Base-by-base conservation (phyloP, 1,140 invertebrate species). In the Aphaenogaster rudis region DNA sequence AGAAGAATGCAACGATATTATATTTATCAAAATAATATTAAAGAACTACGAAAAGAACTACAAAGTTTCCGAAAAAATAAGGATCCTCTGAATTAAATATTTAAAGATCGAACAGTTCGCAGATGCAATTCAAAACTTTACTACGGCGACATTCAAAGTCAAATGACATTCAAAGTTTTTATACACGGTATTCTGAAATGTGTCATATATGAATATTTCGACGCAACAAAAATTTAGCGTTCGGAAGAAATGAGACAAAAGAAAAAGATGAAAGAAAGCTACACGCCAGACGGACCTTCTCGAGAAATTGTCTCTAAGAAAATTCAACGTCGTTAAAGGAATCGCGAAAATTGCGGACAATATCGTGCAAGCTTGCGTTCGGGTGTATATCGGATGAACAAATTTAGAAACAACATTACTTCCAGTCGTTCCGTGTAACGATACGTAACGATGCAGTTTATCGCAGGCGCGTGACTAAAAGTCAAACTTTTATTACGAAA, bases 401-500 rank as follows among this genome's bases (percentile, higher is more conserved):
- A 61, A 74, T 84, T 33, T 36, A 39, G 72, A 74, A 84, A 76
- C 54, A 54, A 3, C 78, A 39, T 59, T 39, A 15, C 45, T 21
- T 13, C 28, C 48, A 17, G 48, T 67, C 48, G 45, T 28, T 8
- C n/a, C 64, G 66, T 33, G 54, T 28, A 76, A 81, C 69, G 69
- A 67, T 36, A 48, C 39, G 28, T 54, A 69, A 74, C 52, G 21
- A 3, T 13, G 11, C 74, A 45, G 69, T 88, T 88, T 59, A 72
- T 89, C 80, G 69, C 50, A n/a, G 17, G 36, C 33, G 15, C 33
- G 61, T 74, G 59, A 74, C 21, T 50, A 74, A 39, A 54, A 86
- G 39, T 82, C 61, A 71, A 76, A 86, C 45, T 63, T 79, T 54
- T 64, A 52, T 79, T 77, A 42, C 36, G n/a, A 33, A 61, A 77